A percentile compares a stretch with the other conserved stretches of the same genome.
These are phyloP conservation scores for Ips typographus DNA, from an alignment of 1,140 invertebrate species.

Conservation along the genomic window DNA sequence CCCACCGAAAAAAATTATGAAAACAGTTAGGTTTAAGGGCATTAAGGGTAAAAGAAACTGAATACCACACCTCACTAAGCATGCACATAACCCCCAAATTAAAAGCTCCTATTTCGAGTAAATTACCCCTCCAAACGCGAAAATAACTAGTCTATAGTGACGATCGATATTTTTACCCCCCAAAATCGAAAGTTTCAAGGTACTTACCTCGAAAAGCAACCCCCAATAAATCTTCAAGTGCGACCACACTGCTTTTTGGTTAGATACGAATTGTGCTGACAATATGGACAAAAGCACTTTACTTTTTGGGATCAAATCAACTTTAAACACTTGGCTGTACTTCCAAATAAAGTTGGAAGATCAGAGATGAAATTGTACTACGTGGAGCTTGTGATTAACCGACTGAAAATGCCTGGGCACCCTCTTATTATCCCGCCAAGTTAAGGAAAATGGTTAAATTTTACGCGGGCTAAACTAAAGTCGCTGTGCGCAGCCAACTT, in stretches of 20 bases:
- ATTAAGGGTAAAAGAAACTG: conserved; percentile 11
- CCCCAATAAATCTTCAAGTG: conserved; percentile 10
- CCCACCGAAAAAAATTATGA: conserved; percentile 5
- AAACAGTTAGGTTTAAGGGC: neutral
- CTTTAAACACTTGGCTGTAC: neutral
- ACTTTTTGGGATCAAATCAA: neutral
- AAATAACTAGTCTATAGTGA: neutral
- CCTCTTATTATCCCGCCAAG: conserved; percentile 37
- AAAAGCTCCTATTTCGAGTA: conserved; percentile 15
- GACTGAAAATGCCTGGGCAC: conserved; percentile 37
- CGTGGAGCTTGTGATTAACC: conserved; percentile 34
- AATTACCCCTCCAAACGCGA: conserved; percentile 11
- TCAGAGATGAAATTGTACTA: conserved; percentile 22
- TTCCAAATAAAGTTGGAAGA: neutral
- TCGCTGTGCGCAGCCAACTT: conserved; percentile 29
- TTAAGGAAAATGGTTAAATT: conserved; percentile 34
- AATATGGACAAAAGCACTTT: conserved; percentile 16
- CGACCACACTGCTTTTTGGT: conserved; percentile 22
- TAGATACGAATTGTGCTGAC: conserved; percentile 6
- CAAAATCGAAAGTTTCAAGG: conserved; percentile 6
- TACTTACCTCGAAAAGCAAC: conserved; percentile 20
- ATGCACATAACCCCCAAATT: conserved; percentile 35
- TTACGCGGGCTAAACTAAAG: conserved; percentile 33
- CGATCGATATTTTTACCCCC: neutral
- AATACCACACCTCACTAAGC: conserved; percentile 24